These are phyloP conservation scores for Nasua narica DNA, from an alignment of 2,797 vertebrate genomes.

Conservation along the genomic window DNA sequence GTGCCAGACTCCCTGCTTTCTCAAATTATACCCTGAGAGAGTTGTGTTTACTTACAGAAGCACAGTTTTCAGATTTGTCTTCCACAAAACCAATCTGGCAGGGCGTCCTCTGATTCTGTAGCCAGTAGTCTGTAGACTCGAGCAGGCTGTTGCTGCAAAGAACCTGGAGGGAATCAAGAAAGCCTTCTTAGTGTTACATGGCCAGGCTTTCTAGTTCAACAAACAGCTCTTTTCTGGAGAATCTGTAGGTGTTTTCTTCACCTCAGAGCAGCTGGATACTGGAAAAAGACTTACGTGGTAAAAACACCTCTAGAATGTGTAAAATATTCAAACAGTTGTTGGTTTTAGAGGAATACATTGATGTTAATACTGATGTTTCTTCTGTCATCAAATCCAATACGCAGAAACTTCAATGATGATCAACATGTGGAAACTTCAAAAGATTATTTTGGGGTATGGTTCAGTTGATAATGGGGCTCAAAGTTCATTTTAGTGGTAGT, in stretches of 20 bases:
- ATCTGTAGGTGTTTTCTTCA: not conserved
- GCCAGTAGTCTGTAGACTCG: slow-evolving; percentile 97
- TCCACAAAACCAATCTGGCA: slow-evolving; percentile 93
- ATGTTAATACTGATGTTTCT: not conserved
- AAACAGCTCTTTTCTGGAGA: not conserved
- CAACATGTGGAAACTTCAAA: not conserved
- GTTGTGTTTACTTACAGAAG: slow-evolving; percentile 89
- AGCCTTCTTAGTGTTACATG: not conserved
- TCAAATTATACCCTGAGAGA: not conserved
- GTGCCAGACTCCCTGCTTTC: not conserved
- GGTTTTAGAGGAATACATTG: not conserved
- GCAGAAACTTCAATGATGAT: not conserved
- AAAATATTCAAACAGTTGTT: not conserved
- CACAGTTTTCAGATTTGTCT: slow-evolving; percentile 89
- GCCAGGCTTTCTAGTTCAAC: not conserved
- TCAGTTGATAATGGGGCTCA: not conserved
- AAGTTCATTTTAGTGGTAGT: not conserved
- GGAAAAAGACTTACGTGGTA: not conserved
- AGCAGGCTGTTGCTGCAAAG: slow-evolving; percentile 92
- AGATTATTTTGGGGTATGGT: not conserved
- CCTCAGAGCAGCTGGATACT: not conserved
- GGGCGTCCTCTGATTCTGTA: slow-evolving; percentile 92
- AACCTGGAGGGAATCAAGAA: slow-evolving; percentile 87
- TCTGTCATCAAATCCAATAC: not conserved
- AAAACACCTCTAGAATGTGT: not conserved